Evolutionary conservation across 2,888 invertebrate species (phyloP).

Genomic region (Pristionchus mayeri): DNA sequence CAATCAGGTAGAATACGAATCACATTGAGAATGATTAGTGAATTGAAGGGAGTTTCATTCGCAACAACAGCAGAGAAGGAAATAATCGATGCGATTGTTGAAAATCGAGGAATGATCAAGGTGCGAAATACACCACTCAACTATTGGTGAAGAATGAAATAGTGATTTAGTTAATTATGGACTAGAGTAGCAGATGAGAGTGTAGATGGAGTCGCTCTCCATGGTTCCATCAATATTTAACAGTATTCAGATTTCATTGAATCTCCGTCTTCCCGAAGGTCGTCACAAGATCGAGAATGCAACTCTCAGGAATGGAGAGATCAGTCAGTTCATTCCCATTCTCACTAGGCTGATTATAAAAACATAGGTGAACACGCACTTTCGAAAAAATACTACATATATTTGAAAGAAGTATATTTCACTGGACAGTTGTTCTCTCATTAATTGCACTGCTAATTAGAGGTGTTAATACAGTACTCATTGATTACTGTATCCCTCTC

Average conservation of each 20-base stretch:
- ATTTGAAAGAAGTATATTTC: no score
- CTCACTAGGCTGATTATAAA: neutral
- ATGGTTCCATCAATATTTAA: neutral
- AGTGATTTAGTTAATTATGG: no score
- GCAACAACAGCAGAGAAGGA: slow-evolving; percentile 73
- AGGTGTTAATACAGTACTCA: no score
- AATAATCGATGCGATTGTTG: slow-evolving; percentile 72
- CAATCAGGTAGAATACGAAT: slow-evolving; percentile 84
- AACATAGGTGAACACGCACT: no score
- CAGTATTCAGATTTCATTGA: slow-evolving; percentile 65
- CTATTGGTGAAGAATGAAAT: neutral
- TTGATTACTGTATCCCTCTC: no score
- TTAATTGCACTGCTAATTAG: no score
- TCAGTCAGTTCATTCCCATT: slow-evolving; percentile 71
- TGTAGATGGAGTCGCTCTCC: neutral
- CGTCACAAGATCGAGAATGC: slow-evolving; percentile 74
- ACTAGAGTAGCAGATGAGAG: no score
- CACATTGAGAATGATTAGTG: neutral
- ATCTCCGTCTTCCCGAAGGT: slow-evolving; percentile 74
- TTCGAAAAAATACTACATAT: no score
- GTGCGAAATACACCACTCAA: slow-evolving; percentile 53
- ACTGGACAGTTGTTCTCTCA: no score
- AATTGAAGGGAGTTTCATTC: slow-evolving; percentile 71
- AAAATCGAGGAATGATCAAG: slow-evolving; percentile 72
- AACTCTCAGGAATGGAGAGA: slow-evolving; percentile 74